Conservation (phyloP, 2,113 vertebrate genomes). For the Colistium nudipinnis region DNA sequence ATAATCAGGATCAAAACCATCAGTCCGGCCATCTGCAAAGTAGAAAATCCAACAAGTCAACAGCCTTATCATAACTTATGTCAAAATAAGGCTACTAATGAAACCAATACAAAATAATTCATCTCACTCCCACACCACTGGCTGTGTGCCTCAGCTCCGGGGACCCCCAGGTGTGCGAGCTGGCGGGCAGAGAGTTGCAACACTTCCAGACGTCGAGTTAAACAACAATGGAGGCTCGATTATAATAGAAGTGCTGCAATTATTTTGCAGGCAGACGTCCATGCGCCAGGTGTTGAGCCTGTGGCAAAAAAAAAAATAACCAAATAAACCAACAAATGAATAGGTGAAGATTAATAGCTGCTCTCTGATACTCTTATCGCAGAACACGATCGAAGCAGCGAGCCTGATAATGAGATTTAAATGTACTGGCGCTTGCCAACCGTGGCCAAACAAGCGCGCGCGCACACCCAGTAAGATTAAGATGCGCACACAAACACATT, state of each 20-base stretch:
- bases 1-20: neutral
- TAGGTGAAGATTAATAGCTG: constrained; percentile 5
- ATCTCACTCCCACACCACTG: too few relatives aligned
- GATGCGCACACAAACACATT: neutral
- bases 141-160: too few relatives aligned
- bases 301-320: constrained; percentile 14
- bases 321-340: neutral
- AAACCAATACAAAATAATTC: too few relatives aligned
- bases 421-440: constrained; percentile 22
- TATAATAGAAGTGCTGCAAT: neutral
- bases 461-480: neutral
- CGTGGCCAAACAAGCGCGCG: constrained; percentile 5
- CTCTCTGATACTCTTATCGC: constrained; percentile 4
- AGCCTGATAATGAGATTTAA: neutral
- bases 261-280: neutral
- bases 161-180: neutral
- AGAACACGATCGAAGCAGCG: constrained; percentile 10
- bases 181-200: neutral
- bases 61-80: too few relatives aligned
- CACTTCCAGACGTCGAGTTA: neutral
- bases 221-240: too few relatives aligned
- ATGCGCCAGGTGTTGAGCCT: constrained; percentile 6
- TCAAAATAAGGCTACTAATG: too few relatives aligned
- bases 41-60: neutral
- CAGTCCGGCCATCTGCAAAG: neutral